phyloP scores from a whole-genome alignment of 2,888 invertebrate species.

The Pristionchus fissidentatus region DNA sequence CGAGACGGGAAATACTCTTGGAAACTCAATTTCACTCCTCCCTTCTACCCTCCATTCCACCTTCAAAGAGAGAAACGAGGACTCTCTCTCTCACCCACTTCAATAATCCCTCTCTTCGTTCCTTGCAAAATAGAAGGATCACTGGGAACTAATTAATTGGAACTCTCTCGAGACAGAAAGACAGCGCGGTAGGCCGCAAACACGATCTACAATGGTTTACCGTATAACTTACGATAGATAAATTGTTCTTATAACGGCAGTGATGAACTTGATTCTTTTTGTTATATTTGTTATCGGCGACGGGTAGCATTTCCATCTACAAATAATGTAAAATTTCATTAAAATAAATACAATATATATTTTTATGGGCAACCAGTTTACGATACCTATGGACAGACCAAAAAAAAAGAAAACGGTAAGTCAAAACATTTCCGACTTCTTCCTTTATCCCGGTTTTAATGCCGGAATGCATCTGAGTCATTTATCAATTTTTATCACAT shows the following conservation, averaged over 20 bases:
- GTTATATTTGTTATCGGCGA: no score
- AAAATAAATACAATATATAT: no score
- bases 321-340: no score
- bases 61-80: neutral
- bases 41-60: slow-evolving; percentile 20
- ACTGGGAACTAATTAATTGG: slow-evolving; percentile 34
- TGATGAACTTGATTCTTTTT: no score
- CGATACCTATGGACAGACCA: no score
- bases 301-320: no score
- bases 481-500: neutral
- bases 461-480: neutral
- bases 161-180: neutral
- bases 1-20: slow-evolving; percentile 30
- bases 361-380: no score
- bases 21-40: slow-evolving; percentile 40
- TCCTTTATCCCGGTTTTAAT: neutral
- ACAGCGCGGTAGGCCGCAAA: neutral
- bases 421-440: neutral
- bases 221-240: no score
- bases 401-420: no score
- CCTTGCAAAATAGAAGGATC: neutral
- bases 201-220: slow-evolving; percentile 3
- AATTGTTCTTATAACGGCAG: no score
- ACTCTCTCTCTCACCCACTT: no score
- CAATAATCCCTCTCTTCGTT: slow-evolving; percentile 22